A percentile compares a stretch with the other conserved stretches of the same genome.
These are phyloP conservation scores for Trichonephila clavata DNA, from an alignment of 1,140 invertebrate species.

Conservation along the genomic window DNA sequence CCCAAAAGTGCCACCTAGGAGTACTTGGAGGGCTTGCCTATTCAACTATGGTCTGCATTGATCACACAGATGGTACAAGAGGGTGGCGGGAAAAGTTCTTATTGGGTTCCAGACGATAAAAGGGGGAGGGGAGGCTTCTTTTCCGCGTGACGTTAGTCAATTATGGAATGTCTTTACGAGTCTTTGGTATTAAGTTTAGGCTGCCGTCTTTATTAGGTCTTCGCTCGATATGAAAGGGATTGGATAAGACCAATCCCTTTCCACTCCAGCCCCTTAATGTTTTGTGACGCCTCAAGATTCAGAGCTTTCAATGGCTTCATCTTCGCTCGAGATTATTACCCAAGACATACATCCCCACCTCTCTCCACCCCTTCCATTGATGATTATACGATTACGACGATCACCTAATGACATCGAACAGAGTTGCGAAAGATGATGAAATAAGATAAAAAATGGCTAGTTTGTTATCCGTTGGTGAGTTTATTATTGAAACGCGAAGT, in stretches of 20 bases:
- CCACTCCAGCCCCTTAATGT: neutral
- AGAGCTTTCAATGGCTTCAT: conserved; percentile 7
- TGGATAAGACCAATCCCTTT: too few relatives aligned
- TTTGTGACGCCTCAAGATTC: neutral
- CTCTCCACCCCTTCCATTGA: too few relatives aligned
- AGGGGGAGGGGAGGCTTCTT: neutral
- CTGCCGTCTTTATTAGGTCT: conserved; percentile 8
- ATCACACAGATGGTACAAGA: neutral
- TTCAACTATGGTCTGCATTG: neutral
- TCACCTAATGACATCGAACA: too few relatives aligned
- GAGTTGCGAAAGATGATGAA: too few relatives aligned
- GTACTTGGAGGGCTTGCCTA: neutral
- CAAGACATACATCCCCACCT: neutral
- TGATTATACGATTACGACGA: too few relatives aligned
- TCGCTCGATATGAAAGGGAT: conserved; percentile 2
- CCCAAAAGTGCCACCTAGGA: too few relatives aligned
- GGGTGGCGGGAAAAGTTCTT: neutral
- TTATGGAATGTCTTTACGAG: conserved; percentile 6
- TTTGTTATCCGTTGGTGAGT: too few relatives aligned
- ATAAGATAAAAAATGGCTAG: too few relatives aligned
- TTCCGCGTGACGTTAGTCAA: neutral
- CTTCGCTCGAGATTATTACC: conserved; percentile 15
- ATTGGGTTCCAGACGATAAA: neutral
- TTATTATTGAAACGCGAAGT: too few relatives aligned
- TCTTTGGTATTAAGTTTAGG: conserved; percentile 21